A percentile compares a stretch with the other conserved stretches of the same genome.
phyloP scores from a whole-genome alignment of 2,888 invertebrate genomes.

The Dusona sp. region DNA sequence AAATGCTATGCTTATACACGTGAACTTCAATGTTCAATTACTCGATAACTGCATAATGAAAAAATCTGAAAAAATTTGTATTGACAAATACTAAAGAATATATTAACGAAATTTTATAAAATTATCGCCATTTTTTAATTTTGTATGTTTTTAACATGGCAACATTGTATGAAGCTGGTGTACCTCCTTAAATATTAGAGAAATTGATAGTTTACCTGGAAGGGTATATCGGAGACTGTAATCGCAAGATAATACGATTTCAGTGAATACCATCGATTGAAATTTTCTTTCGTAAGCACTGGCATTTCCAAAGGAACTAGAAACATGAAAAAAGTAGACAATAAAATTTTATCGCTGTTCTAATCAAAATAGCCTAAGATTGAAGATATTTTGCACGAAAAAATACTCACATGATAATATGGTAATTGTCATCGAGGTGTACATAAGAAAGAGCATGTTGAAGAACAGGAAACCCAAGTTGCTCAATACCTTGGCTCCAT shows the following conservation, averaged over 20 bases:
- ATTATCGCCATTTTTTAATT: no score
- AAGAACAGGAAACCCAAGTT: constrained; percentile 99
- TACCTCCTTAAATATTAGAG: neutral
- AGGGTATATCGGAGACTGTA: constrained; percentile 98
- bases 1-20: no score
- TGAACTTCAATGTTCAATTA: no score
- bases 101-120: no score
- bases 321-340: constrained; percentile 74
- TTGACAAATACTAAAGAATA: no score
- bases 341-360: neutral
- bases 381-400: neutral
- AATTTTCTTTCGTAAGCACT: constrained; percentile 96
- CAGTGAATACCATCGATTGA: constrained; percentile 98
- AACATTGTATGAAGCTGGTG: no score
- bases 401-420: constrained; percentile 95
- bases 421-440: constrained; percentile 99
- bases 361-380: neutral
- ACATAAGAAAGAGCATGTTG: constrained; percentile 99
- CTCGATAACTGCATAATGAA: no score
- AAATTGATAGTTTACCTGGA: constrained; percentile 90
- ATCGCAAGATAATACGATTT: constrained; percentile 98
- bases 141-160: no score
- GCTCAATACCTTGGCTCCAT: constrained; percentile 97
- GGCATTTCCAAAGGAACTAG: constrained; percentile 98
- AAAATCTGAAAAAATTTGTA: no score